Conservation (phyloP, 2,888 invertebrate genomes). For the Pristionchus japonicus region DNA sequence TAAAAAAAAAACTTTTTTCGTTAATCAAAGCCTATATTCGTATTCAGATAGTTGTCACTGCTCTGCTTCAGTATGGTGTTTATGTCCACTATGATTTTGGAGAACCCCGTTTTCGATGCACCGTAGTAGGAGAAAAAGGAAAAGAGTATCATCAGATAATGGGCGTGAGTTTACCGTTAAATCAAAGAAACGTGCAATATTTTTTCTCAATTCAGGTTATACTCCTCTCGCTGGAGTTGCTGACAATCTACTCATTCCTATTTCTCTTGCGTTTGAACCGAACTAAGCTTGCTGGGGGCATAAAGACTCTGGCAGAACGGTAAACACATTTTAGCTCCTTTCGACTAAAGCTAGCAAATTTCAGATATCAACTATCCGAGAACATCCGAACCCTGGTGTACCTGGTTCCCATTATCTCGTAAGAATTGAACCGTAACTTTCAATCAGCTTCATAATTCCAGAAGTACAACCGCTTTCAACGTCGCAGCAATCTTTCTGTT, state of each 20-base stretch:
- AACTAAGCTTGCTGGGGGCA: background rate
- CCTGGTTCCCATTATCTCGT: background rate
- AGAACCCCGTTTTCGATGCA: background rate
- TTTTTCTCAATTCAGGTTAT: background rate
- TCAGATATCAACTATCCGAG: slow-evolving; percentile 8
- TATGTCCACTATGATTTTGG: slow-evolving; percentile 12
- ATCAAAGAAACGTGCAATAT: too few relatives aligned
- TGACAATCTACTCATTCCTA: background rate
- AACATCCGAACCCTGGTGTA: background rate
- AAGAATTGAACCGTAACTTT: too few relatives aligned
- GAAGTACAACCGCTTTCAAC: background rate
- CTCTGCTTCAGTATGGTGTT: background rate
- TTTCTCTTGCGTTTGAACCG: background rate
- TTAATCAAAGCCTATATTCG: background rate
- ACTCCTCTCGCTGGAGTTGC: background rate
- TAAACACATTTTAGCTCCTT: background rate
- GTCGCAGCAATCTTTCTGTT: background rate
- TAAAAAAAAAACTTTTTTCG: background rate
- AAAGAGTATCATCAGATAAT: background rate
- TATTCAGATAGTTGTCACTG: background rate
- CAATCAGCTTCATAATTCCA: too few relatives aligned
- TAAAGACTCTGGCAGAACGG: background rate
- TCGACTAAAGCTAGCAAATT: too few relatives aligned
- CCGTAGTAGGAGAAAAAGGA: background rate
- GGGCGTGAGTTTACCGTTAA: background rate